A percentile compares a stretch with the other conserved stretches of the same genome.
phyloP scores from a whole-genome alignment of 2,888 invertebrate species.

The Clepsis dumicolana region DNA sequence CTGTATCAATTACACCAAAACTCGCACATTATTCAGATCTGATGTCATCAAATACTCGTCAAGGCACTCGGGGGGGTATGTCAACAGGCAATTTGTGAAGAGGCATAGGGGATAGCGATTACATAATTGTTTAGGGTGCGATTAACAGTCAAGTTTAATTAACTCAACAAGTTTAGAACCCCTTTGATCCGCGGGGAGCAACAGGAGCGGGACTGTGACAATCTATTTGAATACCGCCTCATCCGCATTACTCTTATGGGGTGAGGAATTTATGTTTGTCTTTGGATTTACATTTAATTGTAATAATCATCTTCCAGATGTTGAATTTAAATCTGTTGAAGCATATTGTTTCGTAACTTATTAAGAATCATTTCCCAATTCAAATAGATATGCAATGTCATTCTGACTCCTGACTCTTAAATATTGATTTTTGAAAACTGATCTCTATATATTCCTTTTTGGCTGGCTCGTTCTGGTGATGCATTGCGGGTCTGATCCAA shows the following conservation, averaged over 20 bases:
- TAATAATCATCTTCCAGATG: slow-evolving; percentile 4
- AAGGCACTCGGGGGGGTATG: slow-evolving; percentile 54
- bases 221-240: slow-evolving; percentile 38
- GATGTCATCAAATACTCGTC: slow-evolving; percentile 53
- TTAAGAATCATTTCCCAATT: neutral
- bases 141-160: slow-evolving; percentile 76
- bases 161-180: slow-evolving; percentile 77
- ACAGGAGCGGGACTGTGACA: slow-evolving; percentile 49
- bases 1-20: slow-evolving; percentile 35
- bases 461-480: slow-evolving; percentile 58
- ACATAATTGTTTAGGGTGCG: slow-evolving; percentile 78
- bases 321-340: neutral
- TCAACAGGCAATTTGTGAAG: slow-evolving; percentile 69
- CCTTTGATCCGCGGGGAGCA: slow-evolving; percentile 63
- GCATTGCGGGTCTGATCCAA: slow-evolving; percentile 70
- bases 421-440: neutral
- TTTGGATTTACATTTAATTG: slow-evolving; percentile 5
- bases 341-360: neutral
- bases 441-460: slow-evolving; percentile 42
- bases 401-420: neutral
- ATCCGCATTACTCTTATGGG: slow-evolving; percentile 24
- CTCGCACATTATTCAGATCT: slow-evolving; percentile 42
- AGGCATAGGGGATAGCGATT: slow-evolving; percentile 69
- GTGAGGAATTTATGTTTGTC: slow-evolving; percentile 19
- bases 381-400: too few relatives aligned